Evolutionary conservation across 1,140 invertebrate species (phyloP).

Genomic region (Meloidogyne exigua): DNA sequence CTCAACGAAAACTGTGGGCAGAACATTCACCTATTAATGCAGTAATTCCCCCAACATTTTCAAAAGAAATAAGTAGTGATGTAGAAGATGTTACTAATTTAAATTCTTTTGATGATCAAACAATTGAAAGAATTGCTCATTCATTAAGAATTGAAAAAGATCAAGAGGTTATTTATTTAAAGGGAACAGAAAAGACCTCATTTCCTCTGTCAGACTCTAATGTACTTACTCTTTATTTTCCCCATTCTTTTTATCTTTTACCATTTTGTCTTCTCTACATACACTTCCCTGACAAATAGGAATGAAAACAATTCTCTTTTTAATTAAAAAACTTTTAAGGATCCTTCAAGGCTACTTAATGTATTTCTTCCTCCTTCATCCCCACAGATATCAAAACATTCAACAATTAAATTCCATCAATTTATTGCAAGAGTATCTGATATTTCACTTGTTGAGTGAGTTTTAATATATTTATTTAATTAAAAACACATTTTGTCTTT

Average conservation of each 20-base stretch:
- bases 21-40: background rate
- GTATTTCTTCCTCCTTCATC: conserved; percentile 40
- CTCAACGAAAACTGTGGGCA: background rate
- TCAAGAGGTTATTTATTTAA: conserved; percentile 16
- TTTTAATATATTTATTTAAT: background rate
- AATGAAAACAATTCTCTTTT: too few species aligned
- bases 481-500: too few species aligned
- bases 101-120: background rate
- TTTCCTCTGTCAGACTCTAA: too few species aligned
- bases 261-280: too few species aligned
- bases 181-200: too few species aligned
- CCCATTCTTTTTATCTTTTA: too few species aligned
- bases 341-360: conserved; percentile 45
- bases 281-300: too few species aligned
- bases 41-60: background rate
- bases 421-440: conserved; percentile 57
- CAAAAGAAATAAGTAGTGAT: background rate
- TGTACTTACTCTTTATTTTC: too few species aligned
- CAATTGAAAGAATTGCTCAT: conserved; percentile 10
- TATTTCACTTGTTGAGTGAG: conserved; percentile 50
- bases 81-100: background rate
- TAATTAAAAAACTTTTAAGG: background rate
- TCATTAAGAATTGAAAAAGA: conserved; percentile 27
- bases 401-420: conserved; percentile 36
- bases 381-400: conserved; percentile 13